A percentile compares a stretch with the other conserved stretches of the same genome.
Evolutionary conservation across 2,113 vertebrate genomes (phyloP).

Genomic region (Fregetta grallaria): DNA sequence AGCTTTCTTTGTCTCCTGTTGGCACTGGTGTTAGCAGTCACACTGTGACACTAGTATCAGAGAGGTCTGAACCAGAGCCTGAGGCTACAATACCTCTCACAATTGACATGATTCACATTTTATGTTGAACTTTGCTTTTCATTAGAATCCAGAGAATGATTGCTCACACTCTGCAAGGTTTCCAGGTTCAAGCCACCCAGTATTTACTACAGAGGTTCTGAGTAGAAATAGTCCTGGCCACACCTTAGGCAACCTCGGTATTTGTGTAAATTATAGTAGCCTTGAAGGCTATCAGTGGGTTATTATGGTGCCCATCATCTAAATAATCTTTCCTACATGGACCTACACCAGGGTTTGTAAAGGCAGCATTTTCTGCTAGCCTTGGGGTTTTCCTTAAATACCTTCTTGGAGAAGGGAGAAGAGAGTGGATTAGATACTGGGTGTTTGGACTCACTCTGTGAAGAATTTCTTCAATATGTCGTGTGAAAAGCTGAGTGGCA

Average conservation of each 20-base stretch:
- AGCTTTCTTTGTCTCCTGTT: not conserved
- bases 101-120: not conserved
- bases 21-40: not conserved
- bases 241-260: not conserved
- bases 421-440: not conserved
- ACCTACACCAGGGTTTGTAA: not conserved
- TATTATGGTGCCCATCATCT: not conserved
- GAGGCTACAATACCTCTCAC: not conserved
- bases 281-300: not conserved
- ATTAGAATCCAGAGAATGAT: not conserved
- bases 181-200: not conserved
- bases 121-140: not conserved
- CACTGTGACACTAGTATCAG: not conserved
- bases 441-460: not conserved
- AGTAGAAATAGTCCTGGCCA: not conserved
- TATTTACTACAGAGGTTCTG: not conserved
- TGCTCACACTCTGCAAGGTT: not conserved
- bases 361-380: not conserved
- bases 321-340: not conserved
- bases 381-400: not conserved
- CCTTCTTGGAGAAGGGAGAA: not conserved
- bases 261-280: not conserved
- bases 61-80: not conserved
- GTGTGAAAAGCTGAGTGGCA: not conserved
- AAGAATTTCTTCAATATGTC: not conserved